Conservation (phyloP, 1,140 invertebrate species). For the Chionoecetes opilio region DNA sequence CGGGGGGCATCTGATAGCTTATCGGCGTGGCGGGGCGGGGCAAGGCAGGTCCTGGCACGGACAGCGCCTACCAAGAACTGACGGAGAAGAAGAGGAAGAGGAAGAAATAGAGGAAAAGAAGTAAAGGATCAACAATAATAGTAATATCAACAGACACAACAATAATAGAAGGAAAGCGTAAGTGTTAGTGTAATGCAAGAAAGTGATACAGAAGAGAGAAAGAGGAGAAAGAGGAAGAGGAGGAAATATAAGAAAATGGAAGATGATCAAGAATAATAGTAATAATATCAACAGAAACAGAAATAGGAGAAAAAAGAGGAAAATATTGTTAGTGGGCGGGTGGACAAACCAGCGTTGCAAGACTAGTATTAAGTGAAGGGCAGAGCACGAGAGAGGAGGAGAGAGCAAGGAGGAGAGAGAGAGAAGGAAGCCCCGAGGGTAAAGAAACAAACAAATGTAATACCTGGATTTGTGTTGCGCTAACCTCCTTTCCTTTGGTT, state of each 20-base stretch:
- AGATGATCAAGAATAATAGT: no score
- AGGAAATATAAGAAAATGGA: not conserved
- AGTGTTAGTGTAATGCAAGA: no score
- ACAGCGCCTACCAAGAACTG: not conserved
- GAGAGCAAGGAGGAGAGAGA: not conserved
- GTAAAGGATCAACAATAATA: not conserved
- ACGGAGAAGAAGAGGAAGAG: not conserved
- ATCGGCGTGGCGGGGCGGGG: conserved; percentile 9
- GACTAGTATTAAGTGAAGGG: not conserved
- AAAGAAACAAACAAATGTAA: not conserved
- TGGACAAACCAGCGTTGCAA: not conserved
- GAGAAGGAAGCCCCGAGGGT: not conserved
- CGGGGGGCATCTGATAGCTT: not conserved
- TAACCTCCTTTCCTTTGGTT: not conserved
- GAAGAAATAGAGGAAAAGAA: not conserved
- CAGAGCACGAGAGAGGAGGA: not conserved
- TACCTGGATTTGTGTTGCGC: not conserved
- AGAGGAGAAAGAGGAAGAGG: not conserved
- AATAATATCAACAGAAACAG: no score
- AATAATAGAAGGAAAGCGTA: not conserved
- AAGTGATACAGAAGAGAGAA: not conserved
- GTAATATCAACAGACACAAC: not conserved
- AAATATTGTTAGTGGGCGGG: no score
- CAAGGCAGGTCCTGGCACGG: not conserved
- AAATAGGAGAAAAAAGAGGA: no score